A percentile compares a stretch with the other conserved stretches of the same genome.
phyloP scores from a whole-genome alignment of 2,888 invertebrate species.

The Sarcophaga caerulescens region DNA sequence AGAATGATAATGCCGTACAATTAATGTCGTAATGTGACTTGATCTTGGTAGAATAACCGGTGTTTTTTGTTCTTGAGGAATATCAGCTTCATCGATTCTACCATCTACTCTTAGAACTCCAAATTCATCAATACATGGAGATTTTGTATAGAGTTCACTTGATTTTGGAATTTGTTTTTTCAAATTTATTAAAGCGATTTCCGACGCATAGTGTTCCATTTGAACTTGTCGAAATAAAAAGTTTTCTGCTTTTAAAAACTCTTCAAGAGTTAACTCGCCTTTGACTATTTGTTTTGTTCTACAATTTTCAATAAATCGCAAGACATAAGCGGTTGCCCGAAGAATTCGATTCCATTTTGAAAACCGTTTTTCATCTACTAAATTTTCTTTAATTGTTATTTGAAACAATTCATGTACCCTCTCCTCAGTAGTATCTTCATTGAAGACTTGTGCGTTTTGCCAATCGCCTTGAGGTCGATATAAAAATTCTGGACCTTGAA shows the following conservation, averaged over 20 bases:
- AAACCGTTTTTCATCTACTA: conserved; percentile 26
- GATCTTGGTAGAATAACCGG: conserved; percentile 51
- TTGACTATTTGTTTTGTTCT: background rate
- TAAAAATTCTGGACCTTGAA: background rate
- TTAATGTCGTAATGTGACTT: conserved; percentile 11
- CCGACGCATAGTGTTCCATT: conserved; percentile 21
- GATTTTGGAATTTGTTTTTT: conserved; percentile 6
- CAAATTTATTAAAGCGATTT: conserved; percentile 25
- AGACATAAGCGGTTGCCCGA: background rate
- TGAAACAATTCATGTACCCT: conserved; percentile 1
- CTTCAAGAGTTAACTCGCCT: conserved; percentile 29
- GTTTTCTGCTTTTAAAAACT: conserved; percentile 25
- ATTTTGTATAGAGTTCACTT: conserved; percentile 25
- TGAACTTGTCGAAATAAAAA: conserved; percentile 35
- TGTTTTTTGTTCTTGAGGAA: conserved; percentile 9
- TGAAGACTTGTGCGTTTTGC: background rate
- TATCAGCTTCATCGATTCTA: conserved; percentile 36
- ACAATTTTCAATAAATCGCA: conserved; percentile 21
- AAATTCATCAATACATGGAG: conserved; percentile 7
- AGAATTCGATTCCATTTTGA: conserved; percentile 36
- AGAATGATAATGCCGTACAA: background rate
- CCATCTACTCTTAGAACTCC: conserved; percentile 39
- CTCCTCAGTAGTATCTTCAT: conserved; percentile 20
- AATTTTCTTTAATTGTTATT: background rate
- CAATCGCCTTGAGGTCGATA: background rate